These are phyloP conservation scores for Chamaetylas fuelleborni DNA, from an alignment of 2,113 vertebrate genomes.

Conservation along the genomic window DNA sequence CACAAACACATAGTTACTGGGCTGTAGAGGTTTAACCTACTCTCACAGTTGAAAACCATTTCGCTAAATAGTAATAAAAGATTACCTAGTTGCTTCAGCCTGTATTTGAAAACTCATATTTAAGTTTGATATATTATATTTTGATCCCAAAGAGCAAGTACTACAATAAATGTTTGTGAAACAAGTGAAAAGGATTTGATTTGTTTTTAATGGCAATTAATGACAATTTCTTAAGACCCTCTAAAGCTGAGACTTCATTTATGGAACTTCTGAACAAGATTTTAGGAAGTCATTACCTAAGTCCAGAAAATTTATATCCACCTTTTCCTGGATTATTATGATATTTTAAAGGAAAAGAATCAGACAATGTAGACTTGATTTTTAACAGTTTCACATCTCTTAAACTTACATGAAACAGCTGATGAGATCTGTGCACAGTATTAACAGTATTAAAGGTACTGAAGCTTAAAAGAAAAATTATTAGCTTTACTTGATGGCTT, in stretches of 20 bases:
- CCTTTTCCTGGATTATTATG: background rate
- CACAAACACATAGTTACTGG: background rate
- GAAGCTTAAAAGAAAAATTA: background rate
- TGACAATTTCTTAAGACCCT: background rate
- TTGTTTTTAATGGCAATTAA: background rate
- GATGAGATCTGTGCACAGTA: background rate
- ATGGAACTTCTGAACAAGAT: background rate
- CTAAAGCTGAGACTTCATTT: background rate
- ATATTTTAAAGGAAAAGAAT: background rate
- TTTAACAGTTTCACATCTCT: background rate
- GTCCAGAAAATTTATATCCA: background rate
- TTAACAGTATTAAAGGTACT: background rate
- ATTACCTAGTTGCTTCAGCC: background rate
- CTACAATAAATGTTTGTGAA: background rate
- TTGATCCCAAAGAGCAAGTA: background rate
- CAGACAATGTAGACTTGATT: background rate
- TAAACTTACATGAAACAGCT: background rate
- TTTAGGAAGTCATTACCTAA: background rate
- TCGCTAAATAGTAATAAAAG: background rate
- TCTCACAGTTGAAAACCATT: background rate
- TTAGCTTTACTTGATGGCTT: background rate
- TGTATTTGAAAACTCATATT: background rate
- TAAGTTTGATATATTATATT: background rate
- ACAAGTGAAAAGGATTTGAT: background rate
- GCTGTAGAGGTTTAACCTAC: background rate